Evolutionary conservation across 2,888 invertebrate genomes (phyloP).

Genomic region (Sepioteuthis lessoniana): DNA sequence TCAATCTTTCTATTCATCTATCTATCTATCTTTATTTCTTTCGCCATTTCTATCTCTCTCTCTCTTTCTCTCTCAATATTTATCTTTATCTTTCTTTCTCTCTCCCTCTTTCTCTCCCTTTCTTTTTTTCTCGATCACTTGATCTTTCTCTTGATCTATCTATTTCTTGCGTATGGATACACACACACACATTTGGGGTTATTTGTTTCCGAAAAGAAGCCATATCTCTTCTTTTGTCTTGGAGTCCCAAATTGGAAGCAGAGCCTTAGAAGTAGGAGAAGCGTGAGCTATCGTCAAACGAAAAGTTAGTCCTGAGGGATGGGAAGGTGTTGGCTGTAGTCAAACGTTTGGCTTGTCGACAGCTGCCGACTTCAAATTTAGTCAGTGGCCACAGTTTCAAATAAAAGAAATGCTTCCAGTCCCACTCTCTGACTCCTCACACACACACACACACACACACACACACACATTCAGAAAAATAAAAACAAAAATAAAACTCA

Average conservation of each 20-base stretch:
- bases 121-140: too few relatives aligned
- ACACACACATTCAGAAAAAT: background rate
- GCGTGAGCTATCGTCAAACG: background rate
- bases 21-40: too few relatives aligned
- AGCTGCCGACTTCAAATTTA: background rate
- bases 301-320: background rate
- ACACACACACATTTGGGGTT: background rate
- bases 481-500: background rate
- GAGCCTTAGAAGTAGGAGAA: background rate
- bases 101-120: background rate
- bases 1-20: too few relatives aligned
- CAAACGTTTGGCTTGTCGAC: background rate
- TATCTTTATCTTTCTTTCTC: too few relatives aligned
- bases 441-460: too few relatives aligned
- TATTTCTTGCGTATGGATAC: background rate
- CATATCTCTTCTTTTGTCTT: background rate
- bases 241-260: background rate
- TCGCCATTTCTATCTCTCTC: too few relatives aligned
- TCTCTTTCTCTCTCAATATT: too few relatives aligned
- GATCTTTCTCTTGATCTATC: too few relatives aligned
- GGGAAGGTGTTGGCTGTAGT: background rate
- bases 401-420: background rate
- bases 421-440: background rate
- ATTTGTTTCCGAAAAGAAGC: background rate
- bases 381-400: background rate